Base-by-base conservation (phyloP, 2,888 invertebrate genomes). In the Melanargia galathea region DNA sequence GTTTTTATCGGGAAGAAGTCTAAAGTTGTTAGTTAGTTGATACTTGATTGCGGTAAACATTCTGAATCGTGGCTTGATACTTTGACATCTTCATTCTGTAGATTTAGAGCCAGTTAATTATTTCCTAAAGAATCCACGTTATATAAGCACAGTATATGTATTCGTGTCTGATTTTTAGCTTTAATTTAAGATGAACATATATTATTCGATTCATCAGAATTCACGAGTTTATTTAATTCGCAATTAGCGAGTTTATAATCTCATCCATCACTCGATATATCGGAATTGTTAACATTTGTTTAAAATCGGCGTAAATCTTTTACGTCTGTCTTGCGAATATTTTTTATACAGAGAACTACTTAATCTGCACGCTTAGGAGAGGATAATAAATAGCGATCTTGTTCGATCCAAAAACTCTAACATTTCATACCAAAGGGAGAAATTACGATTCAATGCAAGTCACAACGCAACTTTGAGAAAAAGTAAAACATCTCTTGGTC, bases 251-350 rank as follows among this genome's bases (percentile, higher is more conserved):
- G 8, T 45, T 13, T 40, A 57, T 60, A 57, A 51, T 24, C 18
- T 13, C 1, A 51, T 35, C n/a, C 26, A 20, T 55, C 24, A 63
- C n/a, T 58, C 62, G 67, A 66, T 64, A 62, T 62, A 64, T 60
- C 60, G 60, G 46, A 58, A 67, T 74, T 70, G 74, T 76, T 76
- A 74, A 72, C 48, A 63, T n/a, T n/a, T 60, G 74, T 75, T 80
- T 74, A 69, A 81, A 76, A 71, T 64, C 70, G 68, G 70, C 76
- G 75, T 81, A 75, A 79, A 80, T 74, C 70, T 72, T 61, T 77
- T 79, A 70, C 75, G 71, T 71, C 46, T 22, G 57, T 8, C 16
- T 46, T 22, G 75, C 75, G 79, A 82, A 81, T 80, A 80, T 82
- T 81, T 83, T 82, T 78, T 77, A 76, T 76, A 70, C 68, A 63